Evolutionary conservation across 2,888 invertebrate genomes (phyloP).

Genomic region (Ochropleura plecta): DNA sequence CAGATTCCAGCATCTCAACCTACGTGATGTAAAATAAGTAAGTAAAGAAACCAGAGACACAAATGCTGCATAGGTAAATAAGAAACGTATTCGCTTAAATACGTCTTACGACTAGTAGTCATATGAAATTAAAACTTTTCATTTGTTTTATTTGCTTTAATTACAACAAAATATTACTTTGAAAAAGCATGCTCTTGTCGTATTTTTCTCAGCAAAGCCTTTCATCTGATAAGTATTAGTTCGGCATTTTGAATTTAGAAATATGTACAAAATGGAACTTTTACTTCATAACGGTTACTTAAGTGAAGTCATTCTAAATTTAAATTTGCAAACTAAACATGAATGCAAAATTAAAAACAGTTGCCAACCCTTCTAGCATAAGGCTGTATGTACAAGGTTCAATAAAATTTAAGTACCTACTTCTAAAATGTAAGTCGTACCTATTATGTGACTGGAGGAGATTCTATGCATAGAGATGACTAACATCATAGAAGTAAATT

Average conservation of each 20-base stretch:
- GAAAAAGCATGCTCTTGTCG: no score
- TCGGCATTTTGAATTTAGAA: no score
- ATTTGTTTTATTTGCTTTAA: slow-evolving; percentile 2
- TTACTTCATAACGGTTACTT: no score
- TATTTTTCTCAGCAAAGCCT: no score
- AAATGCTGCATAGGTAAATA: background rate
- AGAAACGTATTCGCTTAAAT: background rate
- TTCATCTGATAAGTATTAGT: no score
- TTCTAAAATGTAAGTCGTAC: background rate
- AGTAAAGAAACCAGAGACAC: background rate
- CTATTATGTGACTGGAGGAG: background rate
- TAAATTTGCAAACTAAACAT: no score
- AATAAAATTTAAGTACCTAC: background rate
- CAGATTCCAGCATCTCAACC: background rate
- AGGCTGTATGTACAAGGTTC: background rate
- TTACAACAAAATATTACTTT: background rate
- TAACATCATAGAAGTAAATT: slow-evolving; percentile 22
- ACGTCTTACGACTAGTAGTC: background rate
- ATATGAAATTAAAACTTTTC: background rate
- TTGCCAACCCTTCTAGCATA: background rate
- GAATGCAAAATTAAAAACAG: background rate
- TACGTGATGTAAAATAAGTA: background rate
- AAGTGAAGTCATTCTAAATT: no score
- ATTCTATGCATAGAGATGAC: background rate
- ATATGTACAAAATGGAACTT: no score